Percentiles rank a stretch among this genome's conserved stretches.
Conservation (phyloP, 2,888 invertebrate genomes). For the Volucella inanis region DNA sequence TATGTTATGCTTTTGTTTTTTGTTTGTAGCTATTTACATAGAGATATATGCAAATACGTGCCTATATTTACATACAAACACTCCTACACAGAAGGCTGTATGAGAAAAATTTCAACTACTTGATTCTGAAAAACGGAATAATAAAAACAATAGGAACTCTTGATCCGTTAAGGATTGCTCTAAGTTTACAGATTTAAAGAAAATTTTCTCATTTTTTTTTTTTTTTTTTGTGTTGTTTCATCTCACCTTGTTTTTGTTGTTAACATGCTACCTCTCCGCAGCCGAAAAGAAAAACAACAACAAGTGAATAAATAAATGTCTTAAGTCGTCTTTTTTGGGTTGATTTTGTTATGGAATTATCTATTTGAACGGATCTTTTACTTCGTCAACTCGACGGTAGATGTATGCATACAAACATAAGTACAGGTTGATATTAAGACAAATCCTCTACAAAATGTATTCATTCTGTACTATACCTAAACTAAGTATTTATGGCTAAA, state of each 20-base stretch:
- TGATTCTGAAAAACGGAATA: conserved; percentile 16
- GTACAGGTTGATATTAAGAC: background rate
- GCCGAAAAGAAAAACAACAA: no score
- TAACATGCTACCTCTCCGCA: no score
- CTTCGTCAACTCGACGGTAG: no score
- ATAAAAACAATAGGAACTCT: conserved; percentile 33
- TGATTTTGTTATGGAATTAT: background rate
- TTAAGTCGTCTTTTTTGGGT: background rate
- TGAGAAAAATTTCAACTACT: conserved; percentile 17
- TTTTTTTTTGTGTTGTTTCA: no score
- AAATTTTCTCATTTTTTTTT: no score
- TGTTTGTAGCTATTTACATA: conserved; percentile 48
- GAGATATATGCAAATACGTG: conserved; percentile 22
- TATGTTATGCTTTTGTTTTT: conserved; percentile 31
- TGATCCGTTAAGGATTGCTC: conserved; percentile 60
- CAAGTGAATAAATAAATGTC: background rate
- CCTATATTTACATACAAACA: background rate
- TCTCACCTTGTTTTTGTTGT: conserved; percentile 41
- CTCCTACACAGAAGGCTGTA: background rate
- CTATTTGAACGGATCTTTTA: background rate
- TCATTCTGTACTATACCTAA: background rate
- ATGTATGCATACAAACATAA: no score
- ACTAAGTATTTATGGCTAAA: no score
- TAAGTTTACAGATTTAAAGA: conserved; percentile 37
- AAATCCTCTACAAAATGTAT: background rate